A percentile compares a stretch with the other conserved stretches of the same genome.
Conservation (phyloP, 2,888 invertebrate genomes). For the Papilio protenor region DNA sequence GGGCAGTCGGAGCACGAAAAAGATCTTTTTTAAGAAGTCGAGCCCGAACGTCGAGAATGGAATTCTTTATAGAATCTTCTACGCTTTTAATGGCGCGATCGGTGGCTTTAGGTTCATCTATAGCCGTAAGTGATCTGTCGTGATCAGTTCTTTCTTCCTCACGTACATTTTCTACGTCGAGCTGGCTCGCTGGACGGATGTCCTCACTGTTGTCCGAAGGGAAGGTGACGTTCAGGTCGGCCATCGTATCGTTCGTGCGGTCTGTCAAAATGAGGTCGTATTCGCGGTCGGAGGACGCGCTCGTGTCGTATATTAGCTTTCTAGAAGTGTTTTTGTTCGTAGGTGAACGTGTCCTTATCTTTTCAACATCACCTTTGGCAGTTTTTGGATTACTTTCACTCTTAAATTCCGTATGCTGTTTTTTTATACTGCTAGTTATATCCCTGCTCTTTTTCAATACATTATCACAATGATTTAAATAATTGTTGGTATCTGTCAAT, state of each 20-base stretch:
- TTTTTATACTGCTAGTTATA: conserved; percentile 68
- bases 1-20: conserved; percentile 55
- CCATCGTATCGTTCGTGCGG: conserved; percentile 80
- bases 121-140: conserved; percentile 48
- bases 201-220: conserved; percentile 73
- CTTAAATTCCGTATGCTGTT: conserved; percentile 47
- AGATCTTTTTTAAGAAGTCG: conserved; percentile 46
- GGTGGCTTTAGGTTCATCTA: conserved; percentile 50
- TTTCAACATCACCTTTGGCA: conserved; percentile 58
- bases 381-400: conserved; percentile 49
- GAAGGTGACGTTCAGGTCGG: conserved; percentile 78
- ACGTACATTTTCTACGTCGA: conserved; percentile 45
- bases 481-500: conserved; percentile 69
- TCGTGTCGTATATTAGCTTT: conserved; percentile 69
- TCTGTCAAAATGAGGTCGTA: conserved; percentile 72
- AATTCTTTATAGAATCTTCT: conserved; percentile 59
- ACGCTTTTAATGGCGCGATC: conserved; percentile 59
- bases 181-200: conserved; percentile 49
- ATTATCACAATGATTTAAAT: conserved; percentile 68
- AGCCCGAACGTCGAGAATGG: conserved; percentile 55
- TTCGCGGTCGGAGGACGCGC: conserved; percentile 66
- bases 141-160: conserved; percentile 51
- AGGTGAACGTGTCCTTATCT: conserved; percentile 65
- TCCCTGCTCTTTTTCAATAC: conserved; percentile 71
- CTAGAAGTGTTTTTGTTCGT: conserved; percentile 58